Conservation (phyloP, 2,113 vertebrate genomes). For the Erinaceus europaeus region DNA sequence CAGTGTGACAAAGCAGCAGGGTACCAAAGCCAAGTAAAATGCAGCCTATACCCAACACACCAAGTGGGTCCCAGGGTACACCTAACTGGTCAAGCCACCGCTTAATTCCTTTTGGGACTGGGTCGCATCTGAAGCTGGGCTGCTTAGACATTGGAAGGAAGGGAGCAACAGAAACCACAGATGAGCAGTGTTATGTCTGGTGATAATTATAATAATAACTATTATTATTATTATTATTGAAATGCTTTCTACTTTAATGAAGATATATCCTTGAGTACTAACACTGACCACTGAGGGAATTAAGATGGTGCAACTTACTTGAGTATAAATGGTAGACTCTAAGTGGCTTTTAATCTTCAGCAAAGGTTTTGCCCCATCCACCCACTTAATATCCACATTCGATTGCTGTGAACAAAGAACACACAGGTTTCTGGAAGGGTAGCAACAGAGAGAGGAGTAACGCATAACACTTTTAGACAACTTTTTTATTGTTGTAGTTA, state of each 20-base stretch:
- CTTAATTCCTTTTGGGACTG: background rate
- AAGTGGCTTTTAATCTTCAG: conserved; percentile 92
- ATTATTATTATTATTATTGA: background rate
- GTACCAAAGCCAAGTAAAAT: background rate
- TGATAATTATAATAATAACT: background rate
- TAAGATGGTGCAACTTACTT: conserved; percentile 80
- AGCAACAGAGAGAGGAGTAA: background rate
- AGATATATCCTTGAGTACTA: conserved; percentile 20
- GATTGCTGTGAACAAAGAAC: conserved; percentile 80
- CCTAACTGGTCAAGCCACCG: background rate
- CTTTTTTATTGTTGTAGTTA: too few relatives aligned
- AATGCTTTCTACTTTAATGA: conserved; percentile 7
- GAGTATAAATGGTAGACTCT: conserved; percentile 94
- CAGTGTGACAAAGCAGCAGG: background rate
- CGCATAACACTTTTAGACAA: background rate
- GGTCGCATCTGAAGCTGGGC: background rate
- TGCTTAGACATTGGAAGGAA: too few relatives aligned
- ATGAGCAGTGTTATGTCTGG: background rate
- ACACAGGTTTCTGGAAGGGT: background rate
- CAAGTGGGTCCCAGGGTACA: background rate
- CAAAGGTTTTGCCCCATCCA: conserved; percentile 93
- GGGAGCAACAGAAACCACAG: background rate
- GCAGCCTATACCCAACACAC: background rate
- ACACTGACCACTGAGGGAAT: background rate
- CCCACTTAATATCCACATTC: conserved; percentile 92